Evolutionary conservation across 2,113 vertebrate genomes (phyloP), one percentile per base, ranked within the genome.

Genomic region (Sturnira hondurensis): DNA sequence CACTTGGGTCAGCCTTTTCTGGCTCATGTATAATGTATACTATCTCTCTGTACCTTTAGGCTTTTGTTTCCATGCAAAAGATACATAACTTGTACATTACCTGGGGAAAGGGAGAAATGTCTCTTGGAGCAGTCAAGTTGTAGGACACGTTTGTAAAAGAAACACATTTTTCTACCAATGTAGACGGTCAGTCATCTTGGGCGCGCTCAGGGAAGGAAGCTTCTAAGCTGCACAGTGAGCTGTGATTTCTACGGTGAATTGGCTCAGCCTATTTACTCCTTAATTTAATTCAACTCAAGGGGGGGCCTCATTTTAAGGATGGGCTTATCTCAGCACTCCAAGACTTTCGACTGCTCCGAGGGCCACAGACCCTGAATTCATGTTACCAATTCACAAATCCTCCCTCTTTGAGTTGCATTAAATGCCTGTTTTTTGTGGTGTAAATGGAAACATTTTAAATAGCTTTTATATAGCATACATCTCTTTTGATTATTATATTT

Each of bases 261-360:
- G 0, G 63, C 78, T 89, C 41, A 61, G 45, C n/a, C 1, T 74
- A 58, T 71, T 87, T 89, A 92, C 45, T 93, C 54, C 28, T 94
- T 82, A 93, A 82, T 94, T 95, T 95, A 81, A 77, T 84, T 94
- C 36, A 83, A 94, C 52, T 43, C 10, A 8, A 83, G 28, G 28
- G 24, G 41, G 45, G 19, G 76, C 13, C 47, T 93, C 78, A n/a
- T 45, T 74, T 68, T 38, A 36, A 78, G 45, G n/a, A 50, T 81
- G 45, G 56, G 8, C 17, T 84, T 76, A 82, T 65, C 70, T 76
- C 65, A 71, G 81, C 31, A 7, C 65, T 33, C 67, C 12, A 31
- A 52, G 22, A 5, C 20, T 31, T 84, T 71, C 28, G 17, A 43
- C 19, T 19, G 24, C 45, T 73, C 43, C 38, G 52, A 86, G 76